Percentiles rank a stretch among this genome's conserved stretches.
These are phyloP conservation scores for Pollimyrus isidori DNA, from an alignment of 2,113 vertebrate genomes.

Conservation along the genomic window DNA sequence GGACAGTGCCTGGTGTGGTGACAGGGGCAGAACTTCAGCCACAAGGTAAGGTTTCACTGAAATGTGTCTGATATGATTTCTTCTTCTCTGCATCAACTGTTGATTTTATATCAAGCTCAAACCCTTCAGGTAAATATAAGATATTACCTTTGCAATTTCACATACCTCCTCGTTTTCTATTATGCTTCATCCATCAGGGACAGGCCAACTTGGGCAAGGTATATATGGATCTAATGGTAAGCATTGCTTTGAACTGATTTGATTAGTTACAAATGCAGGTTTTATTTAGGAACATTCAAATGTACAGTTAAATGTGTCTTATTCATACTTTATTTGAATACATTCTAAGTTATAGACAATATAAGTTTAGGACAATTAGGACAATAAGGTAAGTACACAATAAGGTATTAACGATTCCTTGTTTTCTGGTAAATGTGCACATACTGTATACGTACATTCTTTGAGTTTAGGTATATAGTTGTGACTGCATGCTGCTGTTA, in stretches of 20 bases:
- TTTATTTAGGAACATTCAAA: not conserved
- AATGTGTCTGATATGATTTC: not conserved
- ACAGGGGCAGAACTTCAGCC: slow-evolving; percentile 20
- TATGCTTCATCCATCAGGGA: not conserved
- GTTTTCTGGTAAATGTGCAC: not conserved
- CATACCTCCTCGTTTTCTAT: not conserved
- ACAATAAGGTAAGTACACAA: not conserved
- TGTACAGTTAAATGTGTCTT: not conserved
- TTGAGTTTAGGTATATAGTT: not conserved
- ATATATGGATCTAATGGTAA: slow-evolving; percentile 35
- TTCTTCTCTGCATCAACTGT: too few species aligned
- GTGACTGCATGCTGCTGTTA: not conserved
- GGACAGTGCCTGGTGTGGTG: slow-evolving; percentile 36
- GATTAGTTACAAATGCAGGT: not conserved
- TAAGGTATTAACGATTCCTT: not conserved
- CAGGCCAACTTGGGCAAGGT: slow-evolving; percentile 36
- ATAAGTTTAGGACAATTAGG: not conserved
- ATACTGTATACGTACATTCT: not conserved
- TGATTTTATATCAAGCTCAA: not conserved
- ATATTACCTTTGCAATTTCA: not conserved
- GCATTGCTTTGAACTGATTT: not conserved
- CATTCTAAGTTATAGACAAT: not conserved
- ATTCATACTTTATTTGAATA: slow-evolving; percentile 1
- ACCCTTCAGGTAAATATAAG: not conserved
- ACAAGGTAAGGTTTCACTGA: not conserved